Conservation (phyloP, 1,140 invertebrate genomes). For the Wasmannia auropunctata region DNA sequence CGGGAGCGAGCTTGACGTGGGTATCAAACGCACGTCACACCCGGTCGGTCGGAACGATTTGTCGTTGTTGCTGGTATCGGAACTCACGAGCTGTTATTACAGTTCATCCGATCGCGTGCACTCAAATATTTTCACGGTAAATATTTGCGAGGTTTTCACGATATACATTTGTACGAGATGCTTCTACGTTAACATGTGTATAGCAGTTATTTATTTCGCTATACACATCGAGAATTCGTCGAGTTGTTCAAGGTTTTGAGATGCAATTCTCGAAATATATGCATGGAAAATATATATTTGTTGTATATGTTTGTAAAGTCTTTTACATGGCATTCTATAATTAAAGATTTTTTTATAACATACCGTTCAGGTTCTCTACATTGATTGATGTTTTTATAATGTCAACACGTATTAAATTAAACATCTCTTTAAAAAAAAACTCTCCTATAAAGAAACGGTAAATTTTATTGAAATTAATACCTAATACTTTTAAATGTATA, state of each 20-base stretch:
- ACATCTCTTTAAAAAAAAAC: neutral
- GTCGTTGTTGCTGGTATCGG: neutral
- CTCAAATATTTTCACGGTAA: slow-evolving; percentile 47
- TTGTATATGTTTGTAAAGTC: too few relatives aligned
- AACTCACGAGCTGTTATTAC: slow-evolving; percentile 17
- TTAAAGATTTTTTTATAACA: neutral
- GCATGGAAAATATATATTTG: neutral
- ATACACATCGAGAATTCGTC: too few relatives aligned
- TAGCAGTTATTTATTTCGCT: slow-evolving; percentile 20
- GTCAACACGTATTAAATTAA: neutral
- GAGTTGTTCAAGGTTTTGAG: neutral
- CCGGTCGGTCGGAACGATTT: neutral
- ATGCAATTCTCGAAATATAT: neutral
- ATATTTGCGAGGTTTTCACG: slow-evolving; percentile 32
- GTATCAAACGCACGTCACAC: slow-evolving; percentile 28
- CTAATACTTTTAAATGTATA: neutral
- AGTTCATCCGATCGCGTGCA: neutral
- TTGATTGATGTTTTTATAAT: neutral
- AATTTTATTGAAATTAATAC: neutral
- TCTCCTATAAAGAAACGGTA: neutral
- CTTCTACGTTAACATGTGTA: neutral
- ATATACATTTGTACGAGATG: neutral
- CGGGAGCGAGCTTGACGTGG: slow-evolving; percentile 1
- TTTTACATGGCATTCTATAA: too few relatives aligned
- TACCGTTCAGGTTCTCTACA: neutral